Base-by-base conservation (phyloP, 1,140 invertebrate species). In the Tenebrio molitor region DNA sequence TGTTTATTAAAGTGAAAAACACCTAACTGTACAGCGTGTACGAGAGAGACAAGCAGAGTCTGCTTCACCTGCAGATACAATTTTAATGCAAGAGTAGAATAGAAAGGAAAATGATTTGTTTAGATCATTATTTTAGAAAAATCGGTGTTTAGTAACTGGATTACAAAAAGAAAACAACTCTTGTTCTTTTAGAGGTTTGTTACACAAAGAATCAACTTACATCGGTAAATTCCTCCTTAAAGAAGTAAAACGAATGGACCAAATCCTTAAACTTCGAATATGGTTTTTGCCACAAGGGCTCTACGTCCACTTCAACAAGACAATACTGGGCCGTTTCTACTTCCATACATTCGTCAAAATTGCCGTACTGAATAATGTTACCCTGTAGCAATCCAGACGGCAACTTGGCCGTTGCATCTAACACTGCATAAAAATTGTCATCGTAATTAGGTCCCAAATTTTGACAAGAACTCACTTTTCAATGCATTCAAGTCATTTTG, bases 321-420 rank as follows among this genome's bases (percentile, higher is more conserved):
- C 88, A 90, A 79, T 89, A 89, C 74, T 88, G 85, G 3, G 87
- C 88, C 1, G 71, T 19, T 15, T 75, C 17, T 25, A 71, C n/a
- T 81, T 36, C 83, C 82, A 90, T 74, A 77, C 89, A 90, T 73
- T 89, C 84, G 81, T 90, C 88, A 73, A 88, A 89, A 79, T 90
- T 88, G 1, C 89, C 89, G 25, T 86, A 87, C 76, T 90, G 89
- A 74, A 89, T 89, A 0, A 86, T 83, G 76, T 90, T 90, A 2
- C 89, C 89, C 67, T 84, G 88, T 2, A 90, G 78, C 29, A 90
- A 81, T 8, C 88, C 88, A 0, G 88, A 86, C 0, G 89, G 87
- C 1, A 87, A 78, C 79, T 89, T 90, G 1, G 87, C 89, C 7
- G 87, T 85, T 12, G 89, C 85, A 80, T 90, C 89, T 68, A 88